These are phyloP conservation scores for Drosophila malerkotliana DNA, from an alignment of 1,140 invertebrate genomes.

Conservation along the genomic window DNA sequence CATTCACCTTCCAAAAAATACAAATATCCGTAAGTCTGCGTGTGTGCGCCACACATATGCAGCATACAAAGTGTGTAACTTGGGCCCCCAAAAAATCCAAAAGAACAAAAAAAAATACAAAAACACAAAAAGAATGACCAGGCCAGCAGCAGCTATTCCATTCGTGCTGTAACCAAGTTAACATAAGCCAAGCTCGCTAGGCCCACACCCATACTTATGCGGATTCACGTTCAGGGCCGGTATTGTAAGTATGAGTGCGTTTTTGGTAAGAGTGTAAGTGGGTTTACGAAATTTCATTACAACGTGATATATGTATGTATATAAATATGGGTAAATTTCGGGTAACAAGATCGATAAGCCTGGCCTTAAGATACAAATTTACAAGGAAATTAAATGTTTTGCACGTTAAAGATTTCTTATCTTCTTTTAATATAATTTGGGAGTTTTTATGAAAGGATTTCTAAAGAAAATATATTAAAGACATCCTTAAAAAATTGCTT, in stretches of 20 bases:
- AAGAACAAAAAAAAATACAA: neutral
- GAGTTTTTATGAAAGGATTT: too few relatives aligned
- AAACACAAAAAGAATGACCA: constrained; percentile 16
- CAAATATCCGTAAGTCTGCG: constrained; percentile 44
- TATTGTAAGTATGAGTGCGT: constrained; percentile 53
- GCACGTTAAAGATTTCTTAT: too few relatives aligned
- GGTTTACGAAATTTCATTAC: constrained; percentile 35
- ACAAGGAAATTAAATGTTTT: neutral
- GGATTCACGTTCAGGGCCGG: constrained; percentile 18
- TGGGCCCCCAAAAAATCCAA: constrained; percentile 19
- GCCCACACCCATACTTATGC: constrained; percentile 39
- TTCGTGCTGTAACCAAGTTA: constrained; percentile 58
- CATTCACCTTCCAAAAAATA: constrained; percentile 79
- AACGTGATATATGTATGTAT: constrained; percentile 12
- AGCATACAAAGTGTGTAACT: constrained; percentile 49
- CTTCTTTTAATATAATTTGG: too few relatives aligned
- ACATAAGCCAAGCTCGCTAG: constrained; percentile 54
- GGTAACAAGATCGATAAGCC: neutral
- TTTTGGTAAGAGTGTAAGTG: constrained; percentile 45
- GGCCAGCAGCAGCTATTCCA: constrained; percentile 12
- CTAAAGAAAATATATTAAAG: too few relatives aligned
- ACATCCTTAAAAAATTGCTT: neutral
- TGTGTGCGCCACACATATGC: constrained; percentile 48
- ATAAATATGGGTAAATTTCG: neutral
- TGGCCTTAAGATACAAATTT: neutral